phyloP scores from a whole-genome alignment of 2,113 vertebrate species.

The Marmota flaviventris region DNA sequence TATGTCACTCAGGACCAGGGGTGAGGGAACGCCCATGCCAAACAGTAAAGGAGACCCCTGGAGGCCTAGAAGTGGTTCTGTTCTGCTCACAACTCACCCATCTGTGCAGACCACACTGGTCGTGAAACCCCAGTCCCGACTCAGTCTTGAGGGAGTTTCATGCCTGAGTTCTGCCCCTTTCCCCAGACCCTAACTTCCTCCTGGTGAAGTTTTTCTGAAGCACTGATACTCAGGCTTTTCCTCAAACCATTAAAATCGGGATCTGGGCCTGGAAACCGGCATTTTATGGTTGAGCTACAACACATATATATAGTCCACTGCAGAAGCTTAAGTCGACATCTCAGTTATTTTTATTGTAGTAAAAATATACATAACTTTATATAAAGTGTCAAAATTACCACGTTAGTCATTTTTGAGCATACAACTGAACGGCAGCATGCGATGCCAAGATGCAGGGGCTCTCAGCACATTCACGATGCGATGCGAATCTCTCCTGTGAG shows the following conservation, averaged over 20 bases:
- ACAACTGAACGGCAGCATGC: not conserved
- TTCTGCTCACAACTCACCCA: no score
- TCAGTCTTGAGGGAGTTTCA: not conserved
- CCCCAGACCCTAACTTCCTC: not conserved
- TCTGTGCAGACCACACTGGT: not conserved
- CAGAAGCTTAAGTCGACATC: not conserved
- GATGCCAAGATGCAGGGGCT: not conserved
- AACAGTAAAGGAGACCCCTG: no score
- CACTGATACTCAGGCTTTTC: not conserved
- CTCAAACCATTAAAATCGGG: not conserved
- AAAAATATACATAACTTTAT: not conserved
- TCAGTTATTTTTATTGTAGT: not conserved
- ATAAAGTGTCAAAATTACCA: not conserved
- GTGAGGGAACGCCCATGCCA: no score
- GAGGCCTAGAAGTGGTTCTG: no score
- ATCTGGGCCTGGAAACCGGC: no score
- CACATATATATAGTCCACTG: no score
- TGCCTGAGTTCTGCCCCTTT: not conserved
- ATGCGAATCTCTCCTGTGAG: rapidly evolving
- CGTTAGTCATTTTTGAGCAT: not conserved
- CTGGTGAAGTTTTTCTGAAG: no score
- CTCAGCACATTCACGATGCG: no score
- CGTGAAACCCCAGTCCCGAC: not conserved
- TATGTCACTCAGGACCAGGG: no score
- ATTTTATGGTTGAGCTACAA: no score